Percentiles rank a stretch among this genome's conserved stretches.
These are phyloP conservation scores for Talpa occidentalis DNA, from an alignment of 2,113 vertebrate species.

Conservation along the genomic window DNA sequence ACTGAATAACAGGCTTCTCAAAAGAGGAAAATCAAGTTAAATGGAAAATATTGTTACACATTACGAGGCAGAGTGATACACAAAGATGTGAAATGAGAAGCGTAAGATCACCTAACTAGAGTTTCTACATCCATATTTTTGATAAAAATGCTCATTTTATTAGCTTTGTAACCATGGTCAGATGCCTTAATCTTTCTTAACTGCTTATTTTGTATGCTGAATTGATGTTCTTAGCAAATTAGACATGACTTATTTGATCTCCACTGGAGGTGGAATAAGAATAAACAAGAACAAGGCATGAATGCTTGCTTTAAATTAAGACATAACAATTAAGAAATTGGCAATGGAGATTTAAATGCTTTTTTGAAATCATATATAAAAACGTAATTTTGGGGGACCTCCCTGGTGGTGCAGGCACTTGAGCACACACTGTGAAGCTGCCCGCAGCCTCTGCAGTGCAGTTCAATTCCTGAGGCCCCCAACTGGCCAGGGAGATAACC, in stretches of 20 bases:
- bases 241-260: neutral
- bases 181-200: neutral
- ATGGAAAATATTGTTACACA: constrained; percentile 55
- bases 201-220: neutral
- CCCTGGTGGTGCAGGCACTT: no score
- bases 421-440: no score
- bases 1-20: constrained; percentile 51
- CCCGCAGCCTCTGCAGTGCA: no score
- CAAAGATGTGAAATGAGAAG: constrained; percentile 9
- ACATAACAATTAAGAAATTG: neutral
- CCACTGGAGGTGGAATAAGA: neutral
- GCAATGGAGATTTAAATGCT: neutral
- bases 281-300: neutral
- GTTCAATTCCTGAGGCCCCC: no score
- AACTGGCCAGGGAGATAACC: no score
- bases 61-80: constrained; percentile 29
- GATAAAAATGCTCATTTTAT: neutral
- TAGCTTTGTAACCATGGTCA: neutral
- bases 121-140: constrained; percentile 1
- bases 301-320: neutral
- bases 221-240: neutral
- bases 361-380: constrained; percentile 21
- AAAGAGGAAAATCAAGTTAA: constrained; percentile 44
- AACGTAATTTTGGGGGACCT: no score
- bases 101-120: neutral